Conservation (phyloP, 2,113 vertebrate genomes). For the Bagarius yarrelli region DNA sequence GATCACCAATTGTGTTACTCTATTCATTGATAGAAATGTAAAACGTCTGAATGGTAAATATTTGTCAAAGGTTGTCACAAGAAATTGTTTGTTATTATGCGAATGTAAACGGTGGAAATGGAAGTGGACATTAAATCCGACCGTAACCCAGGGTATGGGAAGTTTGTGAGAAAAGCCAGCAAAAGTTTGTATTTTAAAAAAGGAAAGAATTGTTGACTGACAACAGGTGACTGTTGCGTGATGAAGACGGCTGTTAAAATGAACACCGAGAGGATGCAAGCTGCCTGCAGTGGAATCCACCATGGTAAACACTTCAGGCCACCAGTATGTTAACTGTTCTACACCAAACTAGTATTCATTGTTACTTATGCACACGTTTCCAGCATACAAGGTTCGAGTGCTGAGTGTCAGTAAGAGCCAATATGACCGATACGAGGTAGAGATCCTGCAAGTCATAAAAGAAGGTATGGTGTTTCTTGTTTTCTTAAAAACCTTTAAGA, state of each 20-base stretch:
- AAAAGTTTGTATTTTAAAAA: too few species aligned
- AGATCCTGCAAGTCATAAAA: constrained; percentile 68
- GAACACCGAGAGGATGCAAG: constrained; percentile 45
- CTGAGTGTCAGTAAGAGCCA: constrained; percentile 60
- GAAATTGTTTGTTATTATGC: too few species aligned
- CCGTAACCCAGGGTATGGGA: too few species aligned
- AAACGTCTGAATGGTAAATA: too few species aligned
- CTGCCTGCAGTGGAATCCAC: constrained; percentile 63
- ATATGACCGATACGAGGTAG: constrained; percentile 72
- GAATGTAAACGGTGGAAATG: too few species aligned
- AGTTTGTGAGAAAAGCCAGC: too few species aligned
- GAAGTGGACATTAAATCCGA: too few species aligned
- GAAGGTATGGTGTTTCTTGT: constrained; percentile 58
- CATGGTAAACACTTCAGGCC: constrained; percentile 58
- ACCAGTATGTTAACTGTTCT: not conserved
- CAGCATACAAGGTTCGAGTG: constrained; percentile 68
- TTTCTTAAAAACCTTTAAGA: not conserved
- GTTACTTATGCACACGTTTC: not conserved
- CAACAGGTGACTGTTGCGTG: constrained; percentile 68
- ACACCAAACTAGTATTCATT: not conserved
- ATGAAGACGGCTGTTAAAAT: constrained; percentile 51
- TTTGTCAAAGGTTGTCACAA: too few species aligned
- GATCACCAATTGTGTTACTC: too few species aligned
- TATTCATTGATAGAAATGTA: too few species aligned
- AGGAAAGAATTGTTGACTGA: too few species aligned